Base-by-base conservation (phyloP, 2,888 invertebrate genomes). In the Crossocerus cetratus region DNA sequence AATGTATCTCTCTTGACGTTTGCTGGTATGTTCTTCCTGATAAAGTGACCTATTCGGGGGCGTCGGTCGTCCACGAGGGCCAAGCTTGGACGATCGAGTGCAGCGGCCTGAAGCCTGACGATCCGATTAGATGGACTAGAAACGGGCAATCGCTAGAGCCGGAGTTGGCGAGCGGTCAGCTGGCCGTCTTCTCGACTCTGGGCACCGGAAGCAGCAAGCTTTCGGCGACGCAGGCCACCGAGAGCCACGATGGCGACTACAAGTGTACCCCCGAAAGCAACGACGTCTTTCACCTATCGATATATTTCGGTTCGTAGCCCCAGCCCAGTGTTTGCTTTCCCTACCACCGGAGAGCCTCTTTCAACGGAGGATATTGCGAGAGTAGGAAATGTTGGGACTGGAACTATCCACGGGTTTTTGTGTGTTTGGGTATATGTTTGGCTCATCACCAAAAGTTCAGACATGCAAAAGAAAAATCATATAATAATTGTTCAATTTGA, bases 61-160 rank as follows among this genome's bases (percentile, higher is more conserved):
- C 82, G 55, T 3, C 69, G 69, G 56, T 57, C 66, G 84, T 89
- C 42, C 81, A 73, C 65, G 81, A 86, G 74, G 87, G 86, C 58
- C 81, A 86, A 61, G 66, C 85, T 44, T 90, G 90, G 90, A 82
- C 70, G 61, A 89, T 90, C 78, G 83, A 81, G 57, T 90, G 90
- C 77, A 83, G 72, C 60, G 84, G 80, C 18, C 78, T 88, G 64
- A 76, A 81, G 57, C 58, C 76, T 5, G 76, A 77, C 60, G 80
- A 85, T 57, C 65, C 56, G 69, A 83, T 89, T 75, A 81, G 76
- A 62, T 90, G 90, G 90, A 90, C 86, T 68, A 86, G 86, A 71
- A 87, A 90, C 68, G 89, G 86, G 57, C 79, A 84, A 58, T 75
- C 82, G 18, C 74, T 89, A 61, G 83, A 80, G 54, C 71, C 82